Percentiles rank a stretch among this genome's conserved stretches.
Conservation (phyloP, 1,140 invertebrate species). For the Hetaerina americana region DNA sequence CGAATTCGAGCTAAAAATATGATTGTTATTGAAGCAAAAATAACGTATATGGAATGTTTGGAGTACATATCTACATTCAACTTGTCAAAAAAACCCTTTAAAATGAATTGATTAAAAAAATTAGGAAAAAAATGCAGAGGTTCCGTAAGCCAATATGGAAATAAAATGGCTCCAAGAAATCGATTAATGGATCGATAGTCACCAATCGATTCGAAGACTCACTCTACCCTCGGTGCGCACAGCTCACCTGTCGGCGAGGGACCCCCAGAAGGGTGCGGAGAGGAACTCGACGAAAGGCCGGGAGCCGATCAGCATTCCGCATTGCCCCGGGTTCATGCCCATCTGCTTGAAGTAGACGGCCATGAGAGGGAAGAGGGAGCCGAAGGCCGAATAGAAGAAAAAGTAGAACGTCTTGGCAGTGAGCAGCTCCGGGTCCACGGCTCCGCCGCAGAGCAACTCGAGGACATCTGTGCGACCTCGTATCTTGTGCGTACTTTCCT, state of each 20-base stretch:
- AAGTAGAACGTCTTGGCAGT: slow-evolving; percentile 97
- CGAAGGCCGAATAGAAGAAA: slow-evolving; percentile 98
- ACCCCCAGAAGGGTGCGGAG: slow-evolving; percentile 96
- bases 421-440: slow-evolving; percentile 76
- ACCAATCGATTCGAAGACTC: no score
- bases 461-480: slow-evolving; percentile 69
- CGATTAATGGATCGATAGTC: no score
- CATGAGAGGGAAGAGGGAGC: slow-evolving; percentile 93
- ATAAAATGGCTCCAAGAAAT: no score
- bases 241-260: slow-evolving; percentile 71
- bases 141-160: no score
- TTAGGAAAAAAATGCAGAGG: no score
- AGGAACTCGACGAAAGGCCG: slow-evolving; percentile 95
- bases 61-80: no score
- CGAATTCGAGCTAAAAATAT: no score
- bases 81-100: no score
- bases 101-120: no score
- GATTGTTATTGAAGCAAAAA: no score
- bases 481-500: slow-evolving; percentile 79
- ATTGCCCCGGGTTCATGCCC: slow-evolving; percentile 93
- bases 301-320: slow-evolving; percentile 80
- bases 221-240: no score
- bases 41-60: no score
- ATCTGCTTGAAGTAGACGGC: slow-evolving; percentile 98
- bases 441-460: slow-evolving; percentile 61